These are phyloP conservation scores for Ochotona curzoniae DNA, from an alignment of 2,113 vertebrate species.

Conservation along the genomic window DNA sequence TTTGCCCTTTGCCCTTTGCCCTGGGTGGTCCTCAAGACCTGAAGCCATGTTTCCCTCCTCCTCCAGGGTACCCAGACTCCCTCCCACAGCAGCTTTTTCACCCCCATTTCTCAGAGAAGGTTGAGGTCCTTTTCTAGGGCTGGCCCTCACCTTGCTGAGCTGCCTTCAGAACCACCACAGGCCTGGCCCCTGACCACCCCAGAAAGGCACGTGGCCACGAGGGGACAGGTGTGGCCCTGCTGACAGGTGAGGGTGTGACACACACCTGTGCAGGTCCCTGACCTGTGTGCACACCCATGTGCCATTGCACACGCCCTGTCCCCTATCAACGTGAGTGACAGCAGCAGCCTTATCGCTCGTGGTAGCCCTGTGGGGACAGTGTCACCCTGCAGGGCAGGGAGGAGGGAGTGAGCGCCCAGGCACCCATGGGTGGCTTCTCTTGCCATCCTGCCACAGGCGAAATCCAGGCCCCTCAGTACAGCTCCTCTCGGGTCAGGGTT, in stretches of 20 bases:
- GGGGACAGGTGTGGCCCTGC: background rate
- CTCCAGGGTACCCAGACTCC: no score
- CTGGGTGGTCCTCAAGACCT: background rate
- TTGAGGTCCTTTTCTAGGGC: background rate
- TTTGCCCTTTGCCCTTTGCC: background rate
- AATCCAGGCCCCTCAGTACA: no score
- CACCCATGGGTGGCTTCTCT: background rate
- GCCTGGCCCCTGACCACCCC: background rate
- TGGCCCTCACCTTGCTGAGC: background rate
- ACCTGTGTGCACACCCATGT: background rate
- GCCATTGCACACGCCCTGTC: accelerated
- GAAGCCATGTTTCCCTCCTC: no score
- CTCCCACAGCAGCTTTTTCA: background rate
- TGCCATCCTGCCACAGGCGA: no score
- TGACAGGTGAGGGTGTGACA: background rate
- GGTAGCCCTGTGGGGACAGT: background rate
- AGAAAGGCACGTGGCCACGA: background rate
- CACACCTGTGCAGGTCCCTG: background rate
- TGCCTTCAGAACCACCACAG: background rate
- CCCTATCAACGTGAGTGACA: accelerated
- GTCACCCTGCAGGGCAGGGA: no score
- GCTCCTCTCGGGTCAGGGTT: no score
- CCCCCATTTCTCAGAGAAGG: background rate
- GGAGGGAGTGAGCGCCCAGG: background rate
- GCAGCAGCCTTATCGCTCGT: background rate